A percentile compares a stretch with the other conserved stretches of the same genome.
These are phyloP conservation scores for Pecten maximus DNA, from an alignment of 2,888 invertebrate species.

Conservation along the genomic window DNA sequence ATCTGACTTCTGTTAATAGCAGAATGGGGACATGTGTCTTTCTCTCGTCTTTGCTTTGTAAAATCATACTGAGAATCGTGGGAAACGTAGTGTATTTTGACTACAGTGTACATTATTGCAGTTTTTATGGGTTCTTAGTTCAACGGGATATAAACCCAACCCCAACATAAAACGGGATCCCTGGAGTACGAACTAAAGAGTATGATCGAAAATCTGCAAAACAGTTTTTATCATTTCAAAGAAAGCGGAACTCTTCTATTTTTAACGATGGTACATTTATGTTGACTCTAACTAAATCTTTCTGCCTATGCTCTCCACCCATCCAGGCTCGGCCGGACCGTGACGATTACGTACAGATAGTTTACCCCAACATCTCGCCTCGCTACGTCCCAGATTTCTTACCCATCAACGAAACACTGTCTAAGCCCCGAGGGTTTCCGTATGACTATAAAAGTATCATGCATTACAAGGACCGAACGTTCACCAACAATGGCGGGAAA, in stretches of 20 bases:
- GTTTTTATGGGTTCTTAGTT: too few relatives aligned
- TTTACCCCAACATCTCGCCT: slow-evolving; percentile 73
- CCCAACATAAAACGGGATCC: too few relatives aligned
- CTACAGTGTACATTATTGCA: too few relatives aligned
- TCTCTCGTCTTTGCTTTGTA: neutral
- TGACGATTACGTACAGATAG: slow-evolving; percentile 73
- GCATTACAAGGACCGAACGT: slow-evolving; percentile 77
- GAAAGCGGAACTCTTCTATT: too few relatives aligned
- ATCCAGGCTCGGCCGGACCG: slow-evolving; percentile 77
- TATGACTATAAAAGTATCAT: slow-evolving; percentile 80
- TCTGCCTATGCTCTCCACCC: too few relatives aligned
- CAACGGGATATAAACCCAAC: too few relatives aligned
- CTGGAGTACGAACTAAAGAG: too few relatives aligned
- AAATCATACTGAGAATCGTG: neutral
- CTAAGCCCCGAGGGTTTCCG: slow-evolving; percentile 75
- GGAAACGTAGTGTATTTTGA: neutral
- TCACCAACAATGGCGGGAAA: slow-evolving; percentile 72
- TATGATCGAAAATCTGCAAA: too few relatives aligned
- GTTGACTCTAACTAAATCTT: too few relatives aligned
- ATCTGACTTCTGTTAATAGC: neutral
- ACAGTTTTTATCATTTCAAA: too few relatives aligned
- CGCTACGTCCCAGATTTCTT: slow-evolving; percentile 72
- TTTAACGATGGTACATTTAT: too few relatives aligned
- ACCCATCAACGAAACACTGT: slow-evolving; percentile 63
- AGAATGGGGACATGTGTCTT: neutral